These are phyloP conservation scores for Bettongia penicillata DNA, from an alignment of 2,113 vertebrate genomes.

Conservation along the genomic window DNA sequence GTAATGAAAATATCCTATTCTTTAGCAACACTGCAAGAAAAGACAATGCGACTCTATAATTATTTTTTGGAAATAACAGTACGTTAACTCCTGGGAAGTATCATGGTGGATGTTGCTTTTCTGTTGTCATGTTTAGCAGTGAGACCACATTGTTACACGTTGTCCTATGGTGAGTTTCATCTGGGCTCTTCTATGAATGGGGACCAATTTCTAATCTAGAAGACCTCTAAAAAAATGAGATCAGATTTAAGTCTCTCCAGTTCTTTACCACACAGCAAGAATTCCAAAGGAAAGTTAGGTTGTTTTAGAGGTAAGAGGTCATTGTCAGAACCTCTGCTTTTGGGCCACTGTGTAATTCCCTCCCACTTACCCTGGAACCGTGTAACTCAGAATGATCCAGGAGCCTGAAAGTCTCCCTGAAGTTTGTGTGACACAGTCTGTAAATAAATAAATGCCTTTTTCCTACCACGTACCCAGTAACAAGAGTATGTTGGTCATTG, in stretches of 20 bases:
- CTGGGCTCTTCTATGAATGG: neutral
- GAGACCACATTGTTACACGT: neutral
- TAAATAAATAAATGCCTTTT: neutral
- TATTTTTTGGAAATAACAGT: rapidly evolving
- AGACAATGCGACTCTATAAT: rapidly evolving
- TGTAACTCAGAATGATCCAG: neutral
- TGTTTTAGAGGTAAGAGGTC: neutral
- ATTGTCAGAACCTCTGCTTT: neutral
- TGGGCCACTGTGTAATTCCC: too few relatives aligned
- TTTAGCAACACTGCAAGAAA: neutral
- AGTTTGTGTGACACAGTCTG: neutral
- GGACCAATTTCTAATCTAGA: neutral
- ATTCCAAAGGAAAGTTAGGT: neutral
- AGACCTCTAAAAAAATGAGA: neutral
- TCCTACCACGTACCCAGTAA: neutral
- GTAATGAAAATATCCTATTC: neutral
- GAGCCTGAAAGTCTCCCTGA: neutral
- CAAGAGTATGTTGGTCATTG: neutral
- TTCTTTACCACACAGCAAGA: neutral
- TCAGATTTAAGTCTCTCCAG: neutral
- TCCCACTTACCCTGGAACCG: too few relatives aligned
- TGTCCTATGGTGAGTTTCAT: neutral
- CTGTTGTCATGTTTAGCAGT: neutral
- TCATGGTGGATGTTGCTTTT: rapidly evolving
- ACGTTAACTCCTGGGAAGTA: rapidly evolving